Evolutionary conservation across 1,140 invertebrate genomes (phyloP), one percentile per base, ranked within the genome.

Genomic region (Heliconius congener): DNA sequence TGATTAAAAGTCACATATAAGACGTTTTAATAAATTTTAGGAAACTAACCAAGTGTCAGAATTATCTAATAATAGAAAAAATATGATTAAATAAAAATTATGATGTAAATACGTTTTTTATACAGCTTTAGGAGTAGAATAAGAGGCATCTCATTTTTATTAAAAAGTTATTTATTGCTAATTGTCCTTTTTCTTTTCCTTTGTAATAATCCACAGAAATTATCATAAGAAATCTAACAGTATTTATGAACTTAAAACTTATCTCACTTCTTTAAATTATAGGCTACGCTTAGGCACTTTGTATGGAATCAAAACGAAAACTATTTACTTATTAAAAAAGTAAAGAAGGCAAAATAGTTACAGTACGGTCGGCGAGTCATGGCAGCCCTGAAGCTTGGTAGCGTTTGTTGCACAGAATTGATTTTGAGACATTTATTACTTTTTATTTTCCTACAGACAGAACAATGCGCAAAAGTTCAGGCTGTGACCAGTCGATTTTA

Each of bases 121-220:
- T n/a, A 66, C 30, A 66, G 60, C 4, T 30, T 66, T 66, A 66
- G 60, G n/a, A 5, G 4, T 79, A 86, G 83, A 89, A 89, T 87
- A 91, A 92, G 86, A 87, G 76, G 85, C 79, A 82, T 78, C 85
- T 85, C 85, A 50, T 84, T 82, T 86, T 85, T 89, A 90, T 89
- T 89, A 89, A 93, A 91, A 87, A 84, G 9, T 27, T 66, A 66
- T 66, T 66, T 66, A 66, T 66, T 66, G 13, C 23, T 66, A 13
- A 66, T 66, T 30, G 23, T 66, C 23, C 23, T 23, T 66, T 66
- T 16, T 37, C 34, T 37, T 27, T 66, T 18, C 3, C 27, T 16
- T 66, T 30, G 30, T 66, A 66, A 66, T 27, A 60, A 60, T 60
- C 57, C 27, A 66, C 27, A 66, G 27, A 66, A 66, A 27, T 30